Conservation (phyloP, 2,113 vertebrate species). For the Thinocorus orbignyianus region DNA sequence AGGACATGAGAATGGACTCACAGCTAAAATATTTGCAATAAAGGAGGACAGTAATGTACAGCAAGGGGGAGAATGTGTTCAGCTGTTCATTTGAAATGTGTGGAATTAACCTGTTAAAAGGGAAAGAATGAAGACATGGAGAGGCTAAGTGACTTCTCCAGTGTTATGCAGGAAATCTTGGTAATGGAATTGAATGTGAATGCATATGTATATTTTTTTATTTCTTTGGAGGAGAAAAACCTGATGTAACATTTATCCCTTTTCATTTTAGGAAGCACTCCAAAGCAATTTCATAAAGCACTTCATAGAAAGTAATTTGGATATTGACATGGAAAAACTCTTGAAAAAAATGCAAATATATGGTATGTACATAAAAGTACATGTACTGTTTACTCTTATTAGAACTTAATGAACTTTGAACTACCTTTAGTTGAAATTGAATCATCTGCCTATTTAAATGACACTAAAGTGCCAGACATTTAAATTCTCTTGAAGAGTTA, state of each 20-base stretch:
- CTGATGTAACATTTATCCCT: not conserved
- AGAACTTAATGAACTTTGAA: not conserved
- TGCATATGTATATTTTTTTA: not conserved
- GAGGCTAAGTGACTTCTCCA: not conserved
- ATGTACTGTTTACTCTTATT: not conserved
- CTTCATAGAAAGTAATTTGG: slow-evolving; percentile 71
- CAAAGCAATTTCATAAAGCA: slow-evolving; percentile 67
- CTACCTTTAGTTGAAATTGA: not conserved
- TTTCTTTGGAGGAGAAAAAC: not conserved
- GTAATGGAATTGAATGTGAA: not conserved
- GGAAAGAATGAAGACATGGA: not conserved
- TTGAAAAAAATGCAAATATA: slow-evolving; percentile 44
- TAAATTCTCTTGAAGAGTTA: not conserved
- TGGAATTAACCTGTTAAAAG: not conserved
- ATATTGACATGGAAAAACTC: slow-evolving; percentile 55
- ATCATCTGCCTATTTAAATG: not conserved
- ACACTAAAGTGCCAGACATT: not conserved
- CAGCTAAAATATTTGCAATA: not conserved
- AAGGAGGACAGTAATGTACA: not conserved
- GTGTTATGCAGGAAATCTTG: not conserved
- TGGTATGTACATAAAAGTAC: slow-evolving; percentile 36
- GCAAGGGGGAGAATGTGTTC: too few species aligned
- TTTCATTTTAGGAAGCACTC: slow-evolving; percentile 66
- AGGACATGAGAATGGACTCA: not conserved
- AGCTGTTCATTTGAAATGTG: not conserved